phyloP scores from a whole-genome alignment of 2,113 vertebrate genomes.

The Micronycteris hirsuta region DNA sequence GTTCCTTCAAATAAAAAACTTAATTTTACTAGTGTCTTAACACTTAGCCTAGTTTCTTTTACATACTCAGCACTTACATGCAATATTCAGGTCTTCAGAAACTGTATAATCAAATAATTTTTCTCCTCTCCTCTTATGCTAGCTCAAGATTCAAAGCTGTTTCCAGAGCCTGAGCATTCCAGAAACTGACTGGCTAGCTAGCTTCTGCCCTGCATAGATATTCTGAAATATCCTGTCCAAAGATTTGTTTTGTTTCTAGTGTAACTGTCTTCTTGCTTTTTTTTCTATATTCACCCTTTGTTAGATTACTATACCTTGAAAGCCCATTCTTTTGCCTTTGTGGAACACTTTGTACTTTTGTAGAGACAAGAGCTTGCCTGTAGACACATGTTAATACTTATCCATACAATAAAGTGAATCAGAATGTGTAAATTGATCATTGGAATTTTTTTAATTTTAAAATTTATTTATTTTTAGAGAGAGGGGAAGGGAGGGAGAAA shows the following conservation, averaged over 20 bases:
- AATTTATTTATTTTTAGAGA: too few relatives aligned
- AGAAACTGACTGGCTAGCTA: neutral
- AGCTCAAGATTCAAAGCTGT: neutral
- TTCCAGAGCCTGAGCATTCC: neutral
- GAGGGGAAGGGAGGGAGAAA: too few relatives aligned
- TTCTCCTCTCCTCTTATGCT: neutral
- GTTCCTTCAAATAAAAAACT: conserved; percentile 12
- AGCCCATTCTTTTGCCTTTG: conserved; percentile 27
- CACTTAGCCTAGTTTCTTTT: neutral
- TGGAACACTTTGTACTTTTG: neutral
- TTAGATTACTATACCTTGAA: neutral
- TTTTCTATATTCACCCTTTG: neutral
- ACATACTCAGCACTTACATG: neutral
- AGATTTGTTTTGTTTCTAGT: conserved; percentile 4
- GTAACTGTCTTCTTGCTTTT: neutral
- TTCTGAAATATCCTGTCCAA: conserved; percentile 32
- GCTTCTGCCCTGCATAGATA: conserved; percentile 26
- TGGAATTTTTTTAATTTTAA: neutral
- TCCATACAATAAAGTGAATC: conserved; percentile 16
- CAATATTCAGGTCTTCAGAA: conserved; percentile 30
- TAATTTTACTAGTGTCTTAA: conserved; percentile 28
- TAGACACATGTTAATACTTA: neutral
- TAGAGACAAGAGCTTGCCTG: neutral
- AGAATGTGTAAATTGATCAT: neutral
- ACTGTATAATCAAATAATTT: neutral